These are phyloP conservation scores for Ormia ochracea DNA, from an alignment of 2,888 invertebrate genomes.

Conservation along the genomic window DNA sequence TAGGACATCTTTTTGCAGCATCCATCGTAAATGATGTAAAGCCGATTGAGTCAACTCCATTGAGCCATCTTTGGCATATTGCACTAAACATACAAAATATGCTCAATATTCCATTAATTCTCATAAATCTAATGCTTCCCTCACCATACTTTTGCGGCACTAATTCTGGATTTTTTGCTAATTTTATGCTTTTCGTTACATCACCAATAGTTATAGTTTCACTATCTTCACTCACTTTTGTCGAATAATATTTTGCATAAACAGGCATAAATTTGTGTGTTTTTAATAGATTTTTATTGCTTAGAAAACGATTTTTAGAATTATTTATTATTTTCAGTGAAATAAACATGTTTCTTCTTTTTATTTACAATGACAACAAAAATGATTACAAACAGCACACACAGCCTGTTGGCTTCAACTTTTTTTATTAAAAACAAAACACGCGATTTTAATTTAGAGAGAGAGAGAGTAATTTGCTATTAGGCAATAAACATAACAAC, in stretches of 20 bases:
- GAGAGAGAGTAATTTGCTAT: background rate
- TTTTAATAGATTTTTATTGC: conserved; percentile 15
- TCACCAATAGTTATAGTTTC: conserved; percentile 83
- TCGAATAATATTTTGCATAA: conserved; percentile 61
- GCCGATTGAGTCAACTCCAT: conserved; percentile 83
- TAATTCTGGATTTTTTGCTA: conserved; percentile 84
- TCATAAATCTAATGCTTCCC: background rate
- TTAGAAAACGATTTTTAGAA: conserved; percentile 34
- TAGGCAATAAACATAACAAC: conserved; percentile 7
- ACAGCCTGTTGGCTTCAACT: background rate
- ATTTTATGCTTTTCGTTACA: conserved; percentile 81
- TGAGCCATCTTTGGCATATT: conserved; percentile 78
- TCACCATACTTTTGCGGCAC: conserved; percentile 82
- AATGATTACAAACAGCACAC: background rate
- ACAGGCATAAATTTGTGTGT: conserved; percentile 42
- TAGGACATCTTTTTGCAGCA: conserved; percentile 94
- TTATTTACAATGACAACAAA: conserved; percentile 24
- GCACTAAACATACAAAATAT: conserved; percentile 67
- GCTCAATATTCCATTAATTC: no score
- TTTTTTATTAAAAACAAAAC: conserved; percentile 14
- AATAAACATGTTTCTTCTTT: conserved; percentile 58
- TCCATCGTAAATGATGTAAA: conserved; percentile 92
- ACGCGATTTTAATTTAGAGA: background rate
- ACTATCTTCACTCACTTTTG: conserved; percentile 35
- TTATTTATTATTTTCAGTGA: conserved; percentile 52